Conservation (phyloP, 2,888 invertebrate species). For the Drosophila vallismaia region DNA sequence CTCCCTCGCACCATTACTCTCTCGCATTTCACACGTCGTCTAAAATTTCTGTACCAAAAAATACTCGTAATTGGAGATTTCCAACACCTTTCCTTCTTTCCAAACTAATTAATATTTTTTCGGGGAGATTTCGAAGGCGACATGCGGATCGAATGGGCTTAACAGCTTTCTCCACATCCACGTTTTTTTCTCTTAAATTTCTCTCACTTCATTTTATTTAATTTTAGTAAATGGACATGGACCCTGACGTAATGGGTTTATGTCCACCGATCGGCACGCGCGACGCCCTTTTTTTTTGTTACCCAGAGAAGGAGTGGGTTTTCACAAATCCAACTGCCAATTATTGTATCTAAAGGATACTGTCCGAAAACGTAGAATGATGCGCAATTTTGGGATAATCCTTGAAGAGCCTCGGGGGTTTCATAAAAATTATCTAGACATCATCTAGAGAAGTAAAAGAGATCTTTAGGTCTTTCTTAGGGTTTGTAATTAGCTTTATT, state of each 20-base stretch:
- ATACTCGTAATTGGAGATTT: conserved; percentile 71
- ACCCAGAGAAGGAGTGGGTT: conserved; percentile 9
- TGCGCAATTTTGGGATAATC: conserved; percentile 36
- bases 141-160: conserved; percentile 74
- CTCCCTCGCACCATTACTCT: too few relatives aligned
- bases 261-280: conserved; percentile 58
- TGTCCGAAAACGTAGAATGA: neutral
- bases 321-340: conserved; percentile 9
- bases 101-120: conserved; percentile 61
- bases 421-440: conserved; percentile 10
- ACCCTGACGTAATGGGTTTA: conserved; percentile 62
- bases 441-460: neutral
- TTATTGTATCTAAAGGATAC: neutral
- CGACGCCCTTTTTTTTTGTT: too few relatives aligned
- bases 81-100: conserved; percentile 65
- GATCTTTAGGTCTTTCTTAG: neutral
- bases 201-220: conserved; percentile 5
- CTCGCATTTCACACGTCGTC: conserved; percentile 64
- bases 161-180: conserved; percentile 58
- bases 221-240: conserved; percentile 48
- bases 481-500: neutral
- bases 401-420: neutral
- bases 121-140: conserved; percentile 32
- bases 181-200: neutral
- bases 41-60: conserved; percentile 59